Evolutionary conservation across 2,888 invertebrate species (phyloP).

Genomic region (Caenorhabditis drosophilae): DNA sequence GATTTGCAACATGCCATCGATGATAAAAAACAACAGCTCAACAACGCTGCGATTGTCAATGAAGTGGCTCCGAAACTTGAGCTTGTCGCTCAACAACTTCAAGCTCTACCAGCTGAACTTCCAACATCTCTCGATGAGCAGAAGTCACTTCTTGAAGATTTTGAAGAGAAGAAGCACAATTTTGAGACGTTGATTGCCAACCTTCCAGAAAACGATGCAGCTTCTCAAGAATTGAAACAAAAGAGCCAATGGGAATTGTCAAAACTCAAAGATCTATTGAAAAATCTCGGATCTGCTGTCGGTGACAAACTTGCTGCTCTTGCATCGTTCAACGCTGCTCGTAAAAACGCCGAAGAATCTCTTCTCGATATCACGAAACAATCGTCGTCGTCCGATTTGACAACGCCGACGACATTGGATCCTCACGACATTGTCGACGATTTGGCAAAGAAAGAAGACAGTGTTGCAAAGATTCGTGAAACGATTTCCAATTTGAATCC

Average conservation of each 20-base stretch:
- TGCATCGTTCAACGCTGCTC: slow-evolving; percentile 44
- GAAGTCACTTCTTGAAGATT: slow-evolving; percentile 32
- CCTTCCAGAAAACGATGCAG: slow-evolving; percentile 27
- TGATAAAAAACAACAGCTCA: slow-evolving; percentile 23
- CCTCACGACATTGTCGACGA: slow-evolving; percentile 27
- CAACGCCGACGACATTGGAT: too few relatives aligned
- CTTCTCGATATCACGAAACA: slow-evolving; percentile 10
- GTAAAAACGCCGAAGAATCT: slow-evolving; percentile 40
- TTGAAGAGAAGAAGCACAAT: slow-evolving; percentile 27
- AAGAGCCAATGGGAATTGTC: slow-evolving; percentile 47
- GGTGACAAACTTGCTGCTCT: slow-evolving; percentile 48
- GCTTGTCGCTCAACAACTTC: slow-evolving; percentile 23
- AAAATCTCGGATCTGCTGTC: slow-evolving; percentile 34
- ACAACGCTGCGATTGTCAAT: slow-evolving; percentile 22
- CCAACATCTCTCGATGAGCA: slow-evolving; percentile 32
- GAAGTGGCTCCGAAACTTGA: slow-evolving; percentile 34
- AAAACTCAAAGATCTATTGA: slow-evolving; percentile 36
- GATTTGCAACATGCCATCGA: slow-evolving; percentile 13
- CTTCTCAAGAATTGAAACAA: slow-evolving; percentile 36
- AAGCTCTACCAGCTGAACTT: slow-evolving; percentile 22
- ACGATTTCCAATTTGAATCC: slow-evolving; percentile 21
- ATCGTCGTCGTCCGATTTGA: background rate
- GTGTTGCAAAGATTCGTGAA: slow-evolving; percentile 22
- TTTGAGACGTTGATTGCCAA: slow-evolving; percentile 33
- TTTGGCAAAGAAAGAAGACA: slow-evolving; percentile 23